phyloP scores from a whole-genome alignment of 2,888 invertebrate species.

The Apodemia duryi region DNA sequence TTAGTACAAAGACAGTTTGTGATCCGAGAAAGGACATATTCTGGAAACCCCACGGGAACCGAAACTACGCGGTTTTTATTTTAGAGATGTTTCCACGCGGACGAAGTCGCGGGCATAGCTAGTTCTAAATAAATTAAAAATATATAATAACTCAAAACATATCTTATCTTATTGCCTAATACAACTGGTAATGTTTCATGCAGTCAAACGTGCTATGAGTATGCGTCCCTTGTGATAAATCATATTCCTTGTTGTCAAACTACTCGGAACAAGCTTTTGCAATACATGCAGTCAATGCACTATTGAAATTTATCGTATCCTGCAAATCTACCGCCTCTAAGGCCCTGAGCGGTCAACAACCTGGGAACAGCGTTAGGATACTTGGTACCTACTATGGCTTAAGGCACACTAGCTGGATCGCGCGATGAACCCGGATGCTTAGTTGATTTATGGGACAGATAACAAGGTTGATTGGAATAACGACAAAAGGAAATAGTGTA shows the following conservation, averaged over 20 bases:
- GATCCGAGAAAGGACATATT: no score
- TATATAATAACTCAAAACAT: not conserved
- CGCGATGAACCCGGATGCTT: constrained; percentile 53
- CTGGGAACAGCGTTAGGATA: constrained; percentile 65
- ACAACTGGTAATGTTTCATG: not conserved
- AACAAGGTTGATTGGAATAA: constrained; percentile 33
- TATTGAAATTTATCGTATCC: constrained; percentile 72
- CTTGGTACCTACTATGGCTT: constrained; percentile 48
- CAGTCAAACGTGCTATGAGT: not conserved
- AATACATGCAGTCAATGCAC: constrained; percentile 65
- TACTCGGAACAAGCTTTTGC: constrained; percentile 38
- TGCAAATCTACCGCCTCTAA: constrained; percentile 65
- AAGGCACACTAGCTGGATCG: constrained; percentile 41
- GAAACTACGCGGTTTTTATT: no score
- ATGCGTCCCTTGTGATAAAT: not conserved
- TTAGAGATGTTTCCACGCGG: no score
- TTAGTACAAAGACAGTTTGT: no score
- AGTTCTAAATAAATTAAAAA: not conserved
- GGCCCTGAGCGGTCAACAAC: constrained; percentile 61
- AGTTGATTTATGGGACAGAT: constrained; percentile 36
- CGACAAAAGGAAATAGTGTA: constrained; percentile 23
- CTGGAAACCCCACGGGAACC: no score
- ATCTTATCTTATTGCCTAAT: no score
- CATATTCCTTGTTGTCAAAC: constrained; percentile 37
- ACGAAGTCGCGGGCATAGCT: no score